Evolutionary conservation across 2,888 invertebrate genomes (phyloP).

Genomic region (Idaea straminata): DNA sequence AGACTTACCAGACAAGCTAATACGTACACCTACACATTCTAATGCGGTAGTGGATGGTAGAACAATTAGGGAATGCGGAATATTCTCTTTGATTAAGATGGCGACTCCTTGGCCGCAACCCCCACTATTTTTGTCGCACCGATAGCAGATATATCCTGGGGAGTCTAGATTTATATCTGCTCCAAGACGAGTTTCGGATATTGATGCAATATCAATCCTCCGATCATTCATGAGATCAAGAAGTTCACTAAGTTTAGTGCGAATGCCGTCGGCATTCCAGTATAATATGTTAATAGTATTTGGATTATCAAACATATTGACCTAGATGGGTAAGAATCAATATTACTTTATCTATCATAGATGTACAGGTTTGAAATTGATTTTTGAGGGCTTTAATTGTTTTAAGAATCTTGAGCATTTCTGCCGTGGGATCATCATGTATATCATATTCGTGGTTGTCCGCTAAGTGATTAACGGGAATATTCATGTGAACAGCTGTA

Average conservation of each 20-base stretch:
- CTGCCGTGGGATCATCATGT: slow-evolving; percentile 6
- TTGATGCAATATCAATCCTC: slow-evolving; percentile 9
- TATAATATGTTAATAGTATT: slow-evolving; percentile 6
- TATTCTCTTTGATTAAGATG: slow-evolving; percentile 7
- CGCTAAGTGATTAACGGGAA: too few relatives aligned
- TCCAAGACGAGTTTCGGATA: slow-evolving; percentile 12
- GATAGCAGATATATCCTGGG: slow-evolving; percentile 8
- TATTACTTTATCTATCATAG: slow-evolving; percentile 18
- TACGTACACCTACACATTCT: slow-evolving; percentile 9
- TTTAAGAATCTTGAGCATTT: slow-evolving; percentile 11
- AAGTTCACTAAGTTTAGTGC: slow-evolving; percentile 10
- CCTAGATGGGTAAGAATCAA: slow-evolving; percentile 13
- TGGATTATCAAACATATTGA: slow-evolving; percentile 13
- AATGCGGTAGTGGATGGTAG: slow-evolving; percentile 5
- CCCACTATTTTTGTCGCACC: slow-evolving; percentile 9
- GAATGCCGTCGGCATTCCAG: slow-evolving; percentile 18
- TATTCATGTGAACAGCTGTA: too few relatives aligned
- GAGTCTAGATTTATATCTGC: neutral
- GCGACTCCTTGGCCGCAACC: slow-evolving; percentile 11
- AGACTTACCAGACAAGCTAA: neutral
- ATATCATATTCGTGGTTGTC: too few relatives aligned
- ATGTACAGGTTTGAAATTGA: slow-evolving; percentile 8
- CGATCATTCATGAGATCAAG: slow-evolving; percentile 7
- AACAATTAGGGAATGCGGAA: slow-evolving; percentile 5
- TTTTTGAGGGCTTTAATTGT: slow-evolving; percentile 13